Conservation (phyloP, 2,797 vertebrate species). For the Hozukius guyotensis region DNA sequence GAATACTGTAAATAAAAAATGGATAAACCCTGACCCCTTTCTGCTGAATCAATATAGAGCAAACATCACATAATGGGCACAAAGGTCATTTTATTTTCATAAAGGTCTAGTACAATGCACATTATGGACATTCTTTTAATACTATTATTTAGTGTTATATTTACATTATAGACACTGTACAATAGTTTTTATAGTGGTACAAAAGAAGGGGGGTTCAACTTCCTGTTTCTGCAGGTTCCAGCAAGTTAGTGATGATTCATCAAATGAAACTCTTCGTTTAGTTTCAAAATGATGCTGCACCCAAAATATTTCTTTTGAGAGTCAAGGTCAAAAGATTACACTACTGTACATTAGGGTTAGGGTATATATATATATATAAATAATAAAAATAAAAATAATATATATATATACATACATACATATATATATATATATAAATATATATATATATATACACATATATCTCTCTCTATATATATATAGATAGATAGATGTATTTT, state of each 20-base stretch:
- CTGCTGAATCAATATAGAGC: background rate
- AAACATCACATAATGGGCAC: background rate
- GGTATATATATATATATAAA: no score
- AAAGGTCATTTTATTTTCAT: background rate
- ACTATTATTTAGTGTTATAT: background rate
- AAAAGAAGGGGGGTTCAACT: no score
- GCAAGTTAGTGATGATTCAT: background rate
- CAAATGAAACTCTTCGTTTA: background rate
- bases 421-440: fast-evolving
- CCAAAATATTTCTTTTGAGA: background rate
- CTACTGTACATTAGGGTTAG: no score
- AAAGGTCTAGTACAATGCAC: background rate
- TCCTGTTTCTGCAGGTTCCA: background rate
- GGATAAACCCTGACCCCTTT: background rate
- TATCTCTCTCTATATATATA: no score
- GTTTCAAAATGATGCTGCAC: background rate
- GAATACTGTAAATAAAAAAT: background rate
- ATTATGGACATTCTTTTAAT: background rate
- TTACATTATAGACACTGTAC: no score
- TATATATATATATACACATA: no score
- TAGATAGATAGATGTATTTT: no score
- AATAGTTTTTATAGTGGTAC: no score
- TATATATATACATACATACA: no score
- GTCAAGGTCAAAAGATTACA: background rate
- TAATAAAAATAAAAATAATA: no score